A percentile compares a stretch with the other conserved stretches of the same genome.
Conservation (phyloP, 2,113 vertebrate genomes). For the Poeciliopsis prolifica region DNA sequence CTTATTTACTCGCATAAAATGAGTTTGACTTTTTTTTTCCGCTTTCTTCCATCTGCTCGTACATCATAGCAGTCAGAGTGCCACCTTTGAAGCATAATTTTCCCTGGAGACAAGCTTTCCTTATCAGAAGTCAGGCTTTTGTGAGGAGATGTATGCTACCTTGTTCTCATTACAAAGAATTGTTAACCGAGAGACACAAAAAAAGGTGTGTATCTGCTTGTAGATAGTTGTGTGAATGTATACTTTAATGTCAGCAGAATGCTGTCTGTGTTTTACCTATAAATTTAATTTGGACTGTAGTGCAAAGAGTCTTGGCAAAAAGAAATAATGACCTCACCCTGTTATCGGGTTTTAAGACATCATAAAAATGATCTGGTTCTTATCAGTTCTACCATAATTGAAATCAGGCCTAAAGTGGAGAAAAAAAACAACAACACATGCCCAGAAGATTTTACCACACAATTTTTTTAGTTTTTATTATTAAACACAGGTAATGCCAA, state of each 20-base stretch:
- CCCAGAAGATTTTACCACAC: not conserved
- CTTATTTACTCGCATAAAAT: constrained; percentile 48
- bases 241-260: not conserved
- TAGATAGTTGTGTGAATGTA: not conserved
- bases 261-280: not conserved
- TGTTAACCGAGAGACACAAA: constrained; percentile 1
- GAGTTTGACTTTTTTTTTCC: constrained; percentile 8
- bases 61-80: constrained; percentile 13
- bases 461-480: too few species aligned
- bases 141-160: constrained; percentile 8
- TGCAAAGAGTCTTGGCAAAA: constrained; percentile 6
- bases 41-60: constrained; percentile 4
- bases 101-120: constrained; percentile 26
- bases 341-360: not conserved
- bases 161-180: constrained; percentile 7
- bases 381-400: not conserved
- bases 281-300: constrained; percentile 6
- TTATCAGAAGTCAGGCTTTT: constrained; percentile 41
- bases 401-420: not conserved
- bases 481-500: not conserved
- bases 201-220: not conserved
- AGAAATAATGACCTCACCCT: not conserved
- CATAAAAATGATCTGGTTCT: not conserved
- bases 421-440: too few species aligned
- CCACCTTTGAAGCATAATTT: constrained; percentile 25